phyloP scores from a whole-genome alignment of 1,140 invertebrate species.

The Zaprionus africanus region DNA sequence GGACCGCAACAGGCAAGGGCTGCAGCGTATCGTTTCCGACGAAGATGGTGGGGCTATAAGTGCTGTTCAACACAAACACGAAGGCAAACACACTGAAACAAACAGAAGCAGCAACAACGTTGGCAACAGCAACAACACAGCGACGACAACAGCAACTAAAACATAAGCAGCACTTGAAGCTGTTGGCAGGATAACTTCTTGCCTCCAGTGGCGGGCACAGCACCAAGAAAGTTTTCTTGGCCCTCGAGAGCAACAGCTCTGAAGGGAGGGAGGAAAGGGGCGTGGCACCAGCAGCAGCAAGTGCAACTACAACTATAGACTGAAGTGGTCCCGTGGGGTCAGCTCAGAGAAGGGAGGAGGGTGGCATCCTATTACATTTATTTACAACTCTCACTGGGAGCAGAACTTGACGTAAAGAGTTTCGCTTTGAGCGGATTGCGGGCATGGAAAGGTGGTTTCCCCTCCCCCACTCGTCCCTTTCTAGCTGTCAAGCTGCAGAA shows the following conservation, averaged over 20 bases:
- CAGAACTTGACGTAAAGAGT: conserved; percentile 24
- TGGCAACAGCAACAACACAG: background rate
- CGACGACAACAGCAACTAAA: conserved; percentile 35
- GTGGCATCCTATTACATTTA: conserved; percentile 49
- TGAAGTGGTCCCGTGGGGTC: conserved; percentile 10
- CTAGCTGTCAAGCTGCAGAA: background rate
- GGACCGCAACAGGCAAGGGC: conserved; percentile 17
- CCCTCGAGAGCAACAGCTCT: conserved; percentile 30
- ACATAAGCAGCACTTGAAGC: conserved; percentile 41
- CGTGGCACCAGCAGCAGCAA: background rate
- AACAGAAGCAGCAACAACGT: conserved; percentile 35
- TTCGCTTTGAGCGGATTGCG: conserved; percentile 6
- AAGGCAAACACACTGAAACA: conserved; percentile 41
- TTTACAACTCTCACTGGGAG: conserved; percentile 39
- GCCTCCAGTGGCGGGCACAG: conserved; percentile 5
- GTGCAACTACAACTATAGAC: conserved; percentile 19
- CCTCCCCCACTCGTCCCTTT: too few relatives aligned
- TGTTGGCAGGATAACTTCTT: conserved; percentile 39
- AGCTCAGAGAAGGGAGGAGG: background rate
- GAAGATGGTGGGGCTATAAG: conserved; percentile 32
- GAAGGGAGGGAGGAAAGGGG: background rate
- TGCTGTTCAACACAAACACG: conserved; percentile 46
- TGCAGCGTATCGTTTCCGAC: background rate
- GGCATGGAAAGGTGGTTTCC: background rate
- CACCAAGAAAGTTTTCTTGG: conserved; percentile 33